Evolutionary conservation across 2,888 invertebrate genomes (phyloP).

Genomic region (Tetranychus truncatus): DNA sequence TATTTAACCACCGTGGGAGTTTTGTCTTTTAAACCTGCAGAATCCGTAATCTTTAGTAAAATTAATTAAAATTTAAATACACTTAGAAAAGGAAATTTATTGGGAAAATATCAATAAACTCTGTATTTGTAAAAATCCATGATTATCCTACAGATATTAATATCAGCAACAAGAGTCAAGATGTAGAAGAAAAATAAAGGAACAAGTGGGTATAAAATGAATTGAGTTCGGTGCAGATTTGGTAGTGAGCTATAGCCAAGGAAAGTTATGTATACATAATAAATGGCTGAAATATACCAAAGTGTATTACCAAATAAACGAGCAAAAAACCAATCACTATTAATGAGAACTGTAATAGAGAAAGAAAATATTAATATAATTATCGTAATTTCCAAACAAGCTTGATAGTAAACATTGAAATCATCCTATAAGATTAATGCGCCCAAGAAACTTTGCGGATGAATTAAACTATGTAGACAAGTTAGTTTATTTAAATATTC

Average conservation of each 20-base stretch:
- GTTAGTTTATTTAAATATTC: no score
- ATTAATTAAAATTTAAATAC: no score
- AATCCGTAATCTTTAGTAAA: no score
- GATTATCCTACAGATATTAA: constrained; percentile 64
- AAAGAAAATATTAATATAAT: no score
- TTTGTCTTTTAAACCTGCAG: neutral
- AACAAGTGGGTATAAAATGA: constrained; percentile 65
- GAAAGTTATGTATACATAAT: constrained; percentile 92
- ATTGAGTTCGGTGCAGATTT: constrained; percentile 61
- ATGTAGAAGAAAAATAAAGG: constrained; percentile 56
- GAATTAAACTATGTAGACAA: neutral
- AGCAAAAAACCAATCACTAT: constrained; percentile 55
- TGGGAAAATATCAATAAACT: constrained; percentile 34
- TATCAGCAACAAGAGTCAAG: constrained; percentile 52
- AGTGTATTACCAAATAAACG: constrained; percentile 73
- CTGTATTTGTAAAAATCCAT: constrained; percentile 66
- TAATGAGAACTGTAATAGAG: constrained; percentile 44
- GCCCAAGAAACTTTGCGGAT: neutral
- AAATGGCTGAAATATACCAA: constrained; percentile 72
- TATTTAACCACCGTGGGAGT: neutral
- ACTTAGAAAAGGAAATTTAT: neutral
- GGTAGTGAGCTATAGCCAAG: constrained; percentile 83
- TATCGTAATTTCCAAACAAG: neutral
- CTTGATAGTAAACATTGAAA: neutral
- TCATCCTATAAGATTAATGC: neutral